Base-by-base conservation (phyloP, 53 echinoderm and acorn worm species). In the Zoroaster sp. region DNA sequence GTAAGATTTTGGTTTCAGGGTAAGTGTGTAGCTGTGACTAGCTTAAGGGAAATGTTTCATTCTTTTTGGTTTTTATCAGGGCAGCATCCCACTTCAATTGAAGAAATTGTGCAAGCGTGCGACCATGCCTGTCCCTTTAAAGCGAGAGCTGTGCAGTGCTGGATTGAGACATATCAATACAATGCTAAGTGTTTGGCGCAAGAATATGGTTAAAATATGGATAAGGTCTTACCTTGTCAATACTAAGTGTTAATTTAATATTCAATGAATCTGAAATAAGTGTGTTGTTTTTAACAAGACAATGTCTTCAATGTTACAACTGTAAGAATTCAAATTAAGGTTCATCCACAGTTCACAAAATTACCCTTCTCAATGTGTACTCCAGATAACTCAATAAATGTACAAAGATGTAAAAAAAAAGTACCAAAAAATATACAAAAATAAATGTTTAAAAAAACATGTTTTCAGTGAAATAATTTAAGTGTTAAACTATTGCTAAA, bases 41-140 rank as follows among this genome's bases (percentile, higher is more conserved):
- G 41, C 73, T 72, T 72, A 10, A 38, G 78, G 63, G 63, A 59
- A 28, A n/a, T 59, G 2, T 55, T 21, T 59, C 63, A 21, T 15
- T 28, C 23, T 59, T 59, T 59, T 59, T 31, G 38, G 81, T 21
- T 66, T 42, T n/a, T 23, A 41, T 67, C 13, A 41, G 38, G 81
- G 68, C 13, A 42, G 85, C 70, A 70, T 85, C 85, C 81, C 45
- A 73, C 47, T 82, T 89, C 81, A 89, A 89, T 89, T 89, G 90
- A 89, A 89, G 90, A 89, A 89, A 89, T 82, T 89, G 82, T 77
- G 81, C 82, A 80, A 85, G 71, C 85, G 85, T 85, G 85, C 85
- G 85, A 70, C 85, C 85, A 85, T 85, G 85, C 85, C 85, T 71
- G 69, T 85, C 69, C 71, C 71, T 69, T 67, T 44, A n/a, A 25